A percentile compares a stretch with the other conserved stretches of the same genome.
These are phyloP conservation scores for Otocyon megalotis DNA, from an alignment of 2,113 vertebrate genomes.

Conservation along the genomic window DNA sequence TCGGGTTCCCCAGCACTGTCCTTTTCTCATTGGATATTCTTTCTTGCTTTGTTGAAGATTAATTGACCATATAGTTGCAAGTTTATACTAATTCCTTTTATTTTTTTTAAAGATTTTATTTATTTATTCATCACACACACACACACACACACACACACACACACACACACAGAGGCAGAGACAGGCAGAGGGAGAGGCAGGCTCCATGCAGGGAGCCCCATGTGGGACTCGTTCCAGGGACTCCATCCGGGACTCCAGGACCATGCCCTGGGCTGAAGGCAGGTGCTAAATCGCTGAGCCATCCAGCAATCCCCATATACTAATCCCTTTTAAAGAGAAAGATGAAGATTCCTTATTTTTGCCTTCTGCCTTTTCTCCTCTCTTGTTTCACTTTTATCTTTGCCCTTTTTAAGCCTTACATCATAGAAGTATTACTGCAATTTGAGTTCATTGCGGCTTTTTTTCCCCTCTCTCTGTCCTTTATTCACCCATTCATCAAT, in stretches of 20 bases:
- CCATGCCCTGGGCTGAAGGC: too few species aligned
- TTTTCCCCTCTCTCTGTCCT: neutral
- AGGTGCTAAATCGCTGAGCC: too few species aligned
- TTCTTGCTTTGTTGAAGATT: neutral
- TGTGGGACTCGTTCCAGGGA: too few species aligned
- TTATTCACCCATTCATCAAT: neutral
- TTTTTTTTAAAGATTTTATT: too few species aligned
- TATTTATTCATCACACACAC: too few species aligned
- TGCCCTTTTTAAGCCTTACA: neutral
- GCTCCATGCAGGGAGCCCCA: too few species aligned
- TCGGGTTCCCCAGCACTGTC: neutral
- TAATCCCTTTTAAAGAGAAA: neutral
- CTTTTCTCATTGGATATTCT: neutral
- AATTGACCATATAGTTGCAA: neutral
- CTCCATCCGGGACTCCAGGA: too few species aligned
- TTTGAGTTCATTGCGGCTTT: slow-evolving; percentile 22
- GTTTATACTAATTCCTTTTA: neutral
- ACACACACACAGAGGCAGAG: too few species aligned
- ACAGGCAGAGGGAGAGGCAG: too few species aligned
- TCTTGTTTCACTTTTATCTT: slow-evolving; percentile 45
- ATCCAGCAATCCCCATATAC: neutral
- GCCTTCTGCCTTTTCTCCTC: slow-evolving; percentile 24
- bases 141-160: too few species aligned
- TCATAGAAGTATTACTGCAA: slow-evolving; percentile 37
- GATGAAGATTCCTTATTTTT: slow-evolving; percentile 13